These are phyloP conservation scores for Cephus pulcher DNA, from an alignment of 2,888 invertebrate species.

Conservation along the genomic window DNA sequence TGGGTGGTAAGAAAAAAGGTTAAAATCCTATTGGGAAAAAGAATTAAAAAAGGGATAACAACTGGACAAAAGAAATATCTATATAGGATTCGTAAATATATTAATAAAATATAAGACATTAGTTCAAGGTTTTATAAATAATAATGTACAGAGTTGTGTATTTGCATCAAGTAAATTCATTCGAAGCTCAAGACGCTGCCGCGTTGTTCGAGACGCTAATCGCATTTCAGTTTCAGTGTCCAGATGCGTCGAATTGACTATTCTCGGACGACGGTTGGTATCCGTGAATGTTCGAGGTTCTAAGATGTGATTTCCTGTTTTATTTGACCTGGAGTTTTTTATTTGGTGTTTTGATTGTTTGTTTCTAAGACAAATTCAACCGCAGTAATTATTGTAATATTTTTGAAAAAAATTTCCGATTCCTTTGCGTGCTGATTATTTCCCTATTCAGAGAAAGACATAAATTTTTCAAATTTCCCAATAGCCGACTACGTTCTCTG, in stretches of 20 bases:
- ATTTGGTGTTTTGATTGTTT: background rate
- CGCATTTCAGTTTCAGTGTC: background rate
- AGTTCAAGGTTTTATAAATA: background rate
- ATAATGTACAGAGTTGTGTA: background rate
- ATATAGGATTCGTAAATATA: background rate
- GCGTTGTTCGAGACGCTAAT: background rate
- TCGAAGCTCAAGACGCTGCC: background rate
- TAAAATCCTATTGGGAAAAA: background rate
- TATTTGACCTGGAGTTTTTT: background rate
- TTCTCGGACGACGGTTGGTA: background rate
- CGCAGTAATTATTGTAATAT: background rate
- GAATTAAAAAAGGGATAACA: background rate
- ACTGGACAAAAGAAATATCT: background rate
- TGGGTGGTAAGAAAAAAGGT: background rate
- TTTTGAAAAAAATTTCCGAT: background rate
- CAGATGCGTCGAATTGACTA: background rate
- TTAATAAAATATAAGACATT: background rate
- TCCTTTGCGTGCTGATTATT: background rate
- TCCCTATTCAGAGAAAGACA: background rate
- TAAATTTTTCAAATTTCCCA: background rate
- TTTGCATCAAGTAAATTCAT: background rate
- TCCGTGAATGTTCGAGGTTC: background rate
- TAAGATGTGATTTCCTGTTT: background rate
- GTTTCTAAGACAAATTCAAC: background rate
- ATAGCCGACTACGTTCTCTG: background rate